phyloP scores from a whole-genome alignment of 2,888 invertebrate genomes.

The Eugnorisma glareosa region DNA sequence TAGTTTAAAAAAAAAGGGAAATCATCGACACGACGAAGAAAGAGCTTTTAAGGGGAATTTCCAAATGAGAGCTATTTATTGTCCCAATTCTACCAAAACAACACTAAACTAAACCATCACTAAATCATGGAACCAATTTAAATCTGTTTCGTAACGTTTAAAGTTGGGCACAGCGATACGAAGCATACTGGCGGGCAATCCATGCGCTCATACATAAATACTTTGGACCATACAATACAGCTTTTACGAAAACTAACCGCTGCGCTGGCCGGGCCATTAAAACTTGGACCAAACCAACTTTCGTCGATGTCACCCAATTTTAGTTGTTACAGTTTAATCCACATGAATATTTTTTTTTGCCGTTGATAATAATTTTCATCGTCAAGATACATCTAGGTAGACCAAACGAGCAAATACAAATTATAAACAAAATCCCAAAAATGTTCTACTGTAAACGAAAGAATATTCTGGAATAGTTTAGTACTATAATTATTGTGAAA shows the following conservation, averaged over 20 bases:
- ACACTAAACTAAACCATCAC: constrained; percentile 18
- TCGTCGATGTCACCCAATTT: constrained; percentile 66
- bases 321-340: constrained; percentile 48
- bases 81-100: background rate
- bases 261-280: constrained; percentile 72
- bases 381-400: background rate
- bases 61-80: background rate
- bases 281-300: constrained; percentile 73
- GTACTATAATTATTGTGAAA: too few species aligned
- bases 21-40: too few species aligned
- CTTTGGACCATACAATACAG: constrained; percentile 66
- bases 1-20: too few species aligned
- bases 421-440: too few species aligned
- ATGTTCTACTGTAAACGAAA: too few species aligned
- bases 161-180: constrained; percentile 62
- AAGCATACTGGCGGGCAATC: constrained; percentile 62
- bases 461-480: too few species aligned
- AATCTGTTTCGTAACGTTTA: constrained; percentile 63
- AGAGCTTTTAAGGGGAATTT: background rate
- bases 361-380: background rate
- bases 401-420: background rate
- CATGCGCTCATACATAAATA: constrained; percentile 61
- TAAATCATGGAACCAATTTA: constrained; percentile 56
- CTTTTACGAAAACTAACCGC: constrained; percentile 71
- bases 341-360: constrained; percentile 41